Evolutionary conservation across 2,888 invertebrate genomes (phyloP).

Genomic region (Drosophila limbata): DNA sequence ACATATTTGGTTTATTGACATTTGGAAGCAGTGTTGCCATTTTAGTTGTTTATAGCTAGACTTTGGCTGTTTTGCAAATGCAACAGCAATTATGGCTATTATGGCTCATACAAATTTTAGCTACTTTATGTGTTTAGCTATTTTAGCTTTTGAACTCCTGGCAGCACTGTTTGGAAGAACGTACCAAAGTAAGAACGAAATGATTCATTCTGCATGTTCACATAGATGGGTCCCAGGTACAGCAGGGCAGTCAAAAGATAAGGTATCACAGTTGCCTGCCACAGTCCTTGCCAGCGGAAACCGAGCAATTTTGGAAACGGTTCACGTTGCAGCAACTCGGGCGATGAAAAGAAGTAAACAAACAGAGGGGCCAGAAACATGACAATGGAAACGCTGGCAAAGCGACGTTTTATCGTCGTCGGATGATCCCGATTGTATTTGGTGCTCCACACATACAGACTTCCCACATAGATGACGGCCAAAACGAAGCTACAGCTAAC

Average conservation of each 20-base stretch:
- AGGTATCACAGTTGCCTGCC: conserved; percentile 91
- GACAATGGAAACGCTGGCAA: conserved; percentile 93
- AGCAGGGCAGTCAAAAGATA: conserved; percentile 91
- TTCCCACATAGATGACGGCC: conserved; percentile 93
- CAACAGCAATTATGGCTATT: no score
- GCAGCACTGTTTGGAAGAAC: background rate
- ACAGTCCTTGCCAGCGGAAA: conserved; percentile 89
- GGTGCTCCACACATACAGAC: conserved; percentile 94
- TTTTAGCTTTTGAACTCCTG: background rate
- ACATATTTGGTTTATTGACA: background rate
- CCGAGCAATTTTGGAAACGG: conserved; percentile 91
- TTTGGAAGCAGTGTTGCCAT: background rate
- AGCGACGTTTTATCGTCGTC: conserved; percentile 93
- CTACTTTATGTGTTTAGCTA: background rate
- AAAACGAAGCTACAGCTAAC: conserved; percentile 91
- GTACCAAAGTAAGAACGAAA: conserved; percentile 89
- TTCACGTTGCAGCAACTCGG: conserved; percentile 87
- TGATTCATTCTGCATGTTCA: conserved; percentile 89
- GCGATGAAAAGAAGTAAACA: conserved; percentile 90
- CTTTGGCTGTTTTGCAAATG: no score
- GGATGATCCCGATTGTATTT: conserved; percentile 94
- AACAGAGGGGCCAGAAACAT: conserved; percentile 92
- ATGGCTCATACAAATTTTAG: background rate
- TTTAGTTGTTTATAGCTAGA: background rate
- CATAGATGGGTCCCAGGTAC: conserved; percentile 93